Evolutionary conservation across 1,140 invertebrate genomes (phyloP).

Genomic region (Phenacoccus solenopsis): DNA sequence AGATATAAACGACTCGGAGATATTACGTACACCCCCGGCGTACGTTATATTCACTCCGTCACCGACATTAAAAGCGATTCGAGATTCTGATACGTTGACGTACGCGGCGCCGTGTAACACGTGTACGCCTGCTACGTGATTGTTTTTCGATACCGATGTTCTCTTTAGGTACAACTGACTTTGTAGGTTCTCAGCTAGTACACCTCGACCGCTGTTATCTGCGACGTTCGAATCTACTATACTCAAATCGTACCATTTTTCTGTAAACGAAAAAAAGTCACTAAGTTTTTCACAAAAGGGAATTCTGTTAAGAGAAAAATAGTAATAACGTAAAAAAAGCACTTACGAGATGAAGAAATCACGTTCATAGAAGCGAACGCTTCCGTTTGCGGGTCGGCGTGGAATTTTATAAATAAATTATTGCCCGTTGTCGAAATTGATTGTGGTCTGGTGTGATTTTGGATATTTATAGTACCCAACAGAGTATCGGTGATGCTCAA

Average conservation of each 20-base stretch:
- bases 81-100: slow-evolving; percentile 79
- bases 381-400: slow-evolving; percentile 50
- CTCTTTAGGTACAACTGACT: slow-evolving; percentile 66
- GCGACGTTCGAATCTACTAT: slow-evolving; percentile 69
- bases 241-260: slow-evolving; percentile 75
- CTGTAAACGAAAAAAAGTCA: slow-evolving; percentile 32
- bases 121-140: slow-evolving; percentile 21
- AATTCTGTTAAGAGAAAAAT: no score
- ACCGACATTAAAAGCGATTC: slow-evolving; percentile 81
- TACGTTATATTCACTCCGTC: slow-evolving; percentile 85
- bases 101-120: slow-evolving; percentile 59
- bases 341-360: slow-evolving; percentile 51
- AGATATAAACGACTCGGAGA: slow-evolving; percentile 63
- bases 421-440: slow-evolving; percentile 65
- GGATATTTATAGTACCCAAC: slow-evolving; percentile 48
- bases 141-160: slow-evolving; percentile 62
- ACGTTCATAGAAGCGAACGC: slow-evolving; percentile 60
- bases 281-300: slow-evolving; percentile 1
- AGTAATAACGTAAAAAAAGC: background rate
- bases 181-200: slow-evolving; percentile 69
- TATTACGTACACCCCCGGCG: slow-evolving; percentile 75
- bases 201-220: slow-evolving; percentile 85
- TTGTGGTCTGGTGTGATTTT: slow-evolving; percentile 70
- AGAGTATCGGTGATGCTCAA: slow-evolving; percentile 50
- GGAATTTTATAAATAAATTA: slow-evolving; percentile 61